Base-by-base conservation (phyloP, 2,888 invertebrate species). In the Pseudoips prasinana region DNA sequence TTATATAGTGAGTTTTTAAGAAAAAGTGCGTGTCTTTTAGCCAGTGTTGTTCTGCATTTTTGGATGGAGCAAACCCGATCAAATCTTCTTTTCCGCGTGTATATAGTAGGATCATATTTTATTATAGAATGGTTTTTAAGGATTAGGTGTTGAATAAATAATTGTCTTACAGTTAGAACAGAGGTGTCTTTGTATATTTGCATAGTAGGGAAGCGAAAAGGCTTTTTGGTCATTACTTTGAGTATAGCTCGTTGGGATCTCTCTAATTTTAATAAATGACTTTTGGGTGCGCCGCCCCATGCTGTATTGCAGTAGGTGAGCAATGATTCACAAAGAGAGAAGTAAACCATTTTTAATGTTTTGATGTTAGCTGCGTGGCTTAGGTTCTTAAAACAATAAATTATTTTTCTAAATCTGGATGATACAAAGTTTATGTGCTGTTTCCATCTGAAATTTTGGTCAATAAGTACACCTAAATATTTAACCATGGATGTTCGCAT, bases 371-470 rank as follows among this genome's bases (percentile, higher is more conserved):
- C 26, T 28, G 18, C 19, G 22, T 22, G 14, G 18, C 24, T 24
- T 24, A 39, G 31, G 26, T 20, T 20, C 20, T 20, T 20, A n/a
- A 20, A 20, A n/a, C 7, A n/a, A n/a, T 20, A 20, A 7, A 20
- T 20, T 7, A 20, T 3, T 7, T 20, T 20, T 2, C 20, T 7
- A n/a, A 20, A 2, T 7, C 7, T 3, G n/a, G 4, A 5, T 2
- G 20, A n/a, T n/a, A 20, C 4, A 2, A 2, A 2, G 7, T 20
- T n/a, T 20, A 20, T 20, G 7, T 20, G 20, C 2, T 7, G 7
- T 5, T 20, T 2, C 20, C 20, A 20, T 7, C n/a, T 41, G 32
- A 32, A 31, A 41, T 29, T 3, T 20, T 20, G 20, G 7, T 20
- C 20, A 20, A 20, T 20, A 2, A 20, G 20, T 5, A 20, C 7